Evolutionary conservation across 2,888 invertebrate species (phyloP).

Genomic region (Carterocephalus palaemon): DNA sequence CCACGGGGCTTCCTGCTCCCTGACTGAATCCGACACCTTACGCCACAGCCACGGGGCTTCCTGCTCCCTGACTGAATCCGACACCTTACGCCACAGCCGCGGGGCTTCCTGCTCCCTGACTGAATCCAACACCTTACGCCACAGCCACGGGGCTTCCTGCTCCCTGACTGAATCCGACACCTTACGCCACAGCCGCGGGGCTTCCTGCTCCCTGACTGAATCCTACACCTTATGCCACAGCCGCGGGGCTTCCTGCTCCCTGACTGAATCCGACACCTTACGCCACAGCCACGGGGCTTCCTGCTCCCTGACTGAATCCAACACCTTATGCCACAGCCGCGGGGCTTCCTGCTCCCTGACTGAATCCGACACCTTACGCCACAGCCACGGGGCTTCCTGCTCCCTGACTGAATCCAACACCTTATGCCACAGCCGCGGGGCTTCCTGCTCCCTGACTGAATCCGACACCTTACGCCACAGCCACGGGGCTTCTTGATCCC

Average conservation of each 20-base stretch:
- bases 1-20: constrained; percentile 49
- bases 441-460: constrained; percentile 52
- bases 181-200: constrained; percentile 50
- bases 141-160: constrained; percentile 48
- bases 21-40: constrained; percentile 47
- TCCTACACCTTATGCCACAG: constrained; percentile 45
- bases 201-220: constrained; percentile 52
- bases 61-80: constrained; percentile 47
- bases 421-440: constrained; percentile 50
- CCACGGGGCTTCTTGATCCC: constrained; percentile 49
- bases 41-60: constrained; percentile 51
- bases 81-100: constrained; percentile 50
- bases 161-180: constrained; percentile 47
- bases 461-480: constrained; percentile 45
- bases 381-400: constrained; percentile 48
- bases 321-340: constrained; percentile 50
- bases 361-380: constrained; percentile 48
- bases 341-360: constrained; percentile 50
- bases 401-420: constrained; percentile 47
- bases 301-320: constrained; percentile 47
- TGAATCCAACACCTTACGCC: constrained; percentile 48
- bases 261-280: constrained; percentile 47
- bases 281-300: constrained; percentile 51
- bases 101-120: constrained; percentile 50
- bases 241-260: constrained; percentile 49